Evolutionary conservation across 1,140 invertebrate species (phyloP), one percentile per base, ranked within the genome.

Genomic region (Lycorma delicatula): DNA sequence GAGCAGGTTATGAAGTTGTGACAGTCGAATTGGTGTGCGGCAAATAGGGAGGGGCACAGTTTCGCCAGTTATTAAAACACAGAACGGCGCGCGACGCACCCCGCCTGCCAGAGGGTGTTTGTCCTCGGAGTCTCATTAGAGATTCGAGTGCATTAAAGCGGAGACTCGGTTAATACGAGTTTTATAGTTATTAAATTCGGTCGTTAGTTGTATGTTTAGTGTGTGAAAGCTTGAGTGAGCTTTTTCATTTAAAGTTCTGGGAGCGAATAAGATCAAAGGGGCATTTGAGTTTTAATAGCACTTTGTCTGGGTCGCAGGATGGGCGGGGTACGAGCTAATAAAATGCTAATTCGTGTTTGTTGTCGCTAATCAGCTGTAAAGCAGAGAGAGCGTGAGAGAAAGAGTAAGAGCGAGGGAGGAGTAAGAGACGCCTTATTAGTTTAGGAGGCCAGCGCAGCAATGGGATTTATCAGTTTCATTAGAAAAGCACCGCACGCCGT

Each of bases 331-430:
- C 76, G 73, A 71, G 64, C 74, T 75, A 77, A 77, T 77, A 77
- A 77, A 77, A 77, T 77, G 75, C 66, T 77, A 77, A 77, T 77
- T 75, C 71, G 70, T 76, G 74, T 77, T 77, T 77, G 74, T 71
- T 67, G 67, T 74, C 73, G 71, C 72, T 77, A 77, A 77, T 74
- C 75, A 77, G 53, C 57, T 60, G 61, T 51, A 50, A 63, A 49
- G 58, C 46, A 56, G 56, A 59, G 49, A 23, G n/a, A n/a, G n/a
- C n/a, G n/a, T n/a, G n/a, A n/a, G n/a, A n/a, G n/a, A n/a, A n/a
- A n/a, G n/a, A n/a, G n/a, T n/a, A n/a, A n/a, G n/a, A n/a, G n/a
- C n/a, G n/a, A n/a, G n/a, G n/a, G n/a, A n/a, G n/a, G n/a, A n/a
- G n/a, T n/a, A n/a, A n/a, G n/a, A 16, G 16, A 12, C 41, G 41